Conservation (phyloP, 2,113 vertebrate genomes). For the Tretioscincus oriximinensis region DNA sequence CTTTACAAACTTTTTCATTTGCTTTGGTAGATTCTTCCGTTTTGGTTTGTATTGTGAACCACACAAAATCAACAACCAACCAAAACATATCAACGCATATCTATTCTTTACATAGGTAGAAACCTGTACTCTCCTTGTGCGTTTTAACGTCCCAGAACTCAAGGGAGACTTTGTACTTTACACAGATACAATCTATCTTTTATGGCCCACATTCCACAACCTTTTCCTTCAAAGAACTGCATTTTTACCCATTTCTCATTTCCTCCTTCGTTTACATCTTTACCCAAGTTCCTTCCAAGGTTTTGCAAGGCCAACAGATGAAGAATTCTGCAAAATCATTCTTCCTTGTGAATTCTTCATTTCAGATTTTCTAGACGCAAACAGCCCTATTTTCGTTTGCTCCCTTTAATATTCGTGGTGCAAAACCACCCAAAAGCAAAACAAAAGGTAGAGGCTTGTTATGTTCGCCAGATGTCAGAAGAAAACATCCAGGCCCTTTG, state of each 20-base stretch:
- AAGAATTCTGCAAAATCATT: not conserved
- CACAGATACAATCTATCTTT: not conserved
- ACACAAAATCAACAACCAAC: too few species aligned
- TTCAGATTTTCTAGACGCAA: not conserved
- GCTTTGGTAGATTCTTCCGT: too few species aligned
- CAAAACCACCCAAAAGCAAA: not conserved
- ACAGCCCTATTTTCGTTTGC: not conserved
- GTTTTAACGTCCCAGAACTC: not conserved
- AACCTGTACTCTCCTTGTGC: not conserved
- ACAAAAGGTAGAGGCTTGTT: not conserved
- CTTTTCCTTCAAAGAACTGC: not conserved
- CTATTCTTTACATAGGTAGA: not conserved
- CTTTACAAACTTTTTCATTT: too few species aligned
- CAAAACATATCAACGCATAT: too few species aligned
- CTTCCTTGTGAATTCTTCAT: not conserved
- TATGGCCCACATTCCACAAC: not conserved
- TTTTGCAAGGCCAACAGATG: not conserved
- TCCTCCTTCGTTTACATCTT: not conserved
- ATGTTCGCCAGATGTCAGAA: slow-evolving; percentile 51
- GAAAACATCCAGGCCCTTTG: accelerated
- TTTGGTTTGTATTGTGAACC: too few species aligned
- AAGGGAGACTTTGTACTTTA: not conserved
- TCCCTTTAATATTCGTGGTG: not conserved
- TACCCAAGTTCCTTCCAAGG: not conserved
- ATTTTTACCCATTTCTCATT: not conserved